Conservation (phyloP, 2,113 vertebrate species). For the Atractosteus spatula region DNA sequence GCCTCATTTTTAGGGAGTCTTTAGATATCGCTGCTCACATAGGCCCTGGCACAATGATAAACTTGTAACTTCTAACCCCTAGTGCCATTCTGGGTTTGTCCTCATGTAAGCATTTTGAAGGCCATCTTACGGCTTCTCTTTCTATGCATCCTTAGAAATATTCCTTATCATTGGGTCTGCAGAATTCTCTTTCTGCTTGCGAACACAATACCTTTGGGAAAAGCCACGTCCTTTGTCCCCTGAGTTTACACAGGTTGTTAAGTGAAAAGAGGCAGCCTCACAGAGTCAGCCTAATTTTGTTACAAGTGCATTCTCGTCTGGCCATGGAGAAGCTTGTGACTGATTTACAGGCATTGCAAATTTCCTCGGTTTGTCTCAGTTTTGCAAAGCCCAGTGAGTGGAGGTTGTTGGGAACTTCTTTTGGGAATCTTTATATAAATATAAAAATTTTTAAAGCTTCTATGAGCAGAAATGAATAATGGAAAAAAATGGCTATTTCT, state of each 20-base stretch:
- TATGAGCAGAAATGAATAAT: too few relatives aligned
- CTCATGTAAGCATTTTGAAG: not conserved
- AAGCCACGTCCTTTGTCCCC: not conserved
- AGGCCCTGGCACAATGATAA: too few relatives aligned
- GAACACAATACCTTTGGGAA: not conserved
- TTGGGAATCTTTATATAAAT: too few relatives aligned
- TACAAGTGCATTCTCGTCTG: slow-evolving; percentile 13
- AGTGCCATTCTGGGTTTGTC: too few relatives aligned
- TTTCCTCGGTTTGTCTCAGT: not conserved
- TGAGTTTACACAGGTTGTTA: slow-evolving; percentile 6
- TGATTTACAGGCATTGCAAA: slow-evolving; percentile 14
- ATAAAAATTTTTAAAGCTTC: too few relatives aligned
- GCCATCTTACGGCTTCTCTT: not conserved
- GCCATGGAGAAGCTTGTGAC: not conserved
- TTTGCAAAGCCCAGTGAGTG: not conserved
- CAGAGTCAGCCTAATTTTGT: slow-evolving; percentile 5
- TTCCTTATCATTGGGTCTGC: slow-evolving; percentile 4
- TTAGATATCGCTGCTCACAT: too few relatives aligned
- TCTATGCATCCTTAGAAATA: not conserved
- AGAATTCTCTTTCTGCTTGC: not conserved
- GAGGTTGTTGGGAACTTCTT: too few relatives aligned
- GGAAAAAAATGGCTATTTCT: too few relatives aligned
- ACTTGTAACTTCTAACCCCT: too few relatives aligned
- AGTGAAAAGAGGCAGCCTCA: slow-evolving; percentile 13
- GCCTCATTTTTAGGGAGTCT: too few relatives aligned